These are phyloP conservation scores for Clistopyga incitator DNA, from an alignment of 2,888 invertebrate genomes.

Conservation along the genomic window DNA sequence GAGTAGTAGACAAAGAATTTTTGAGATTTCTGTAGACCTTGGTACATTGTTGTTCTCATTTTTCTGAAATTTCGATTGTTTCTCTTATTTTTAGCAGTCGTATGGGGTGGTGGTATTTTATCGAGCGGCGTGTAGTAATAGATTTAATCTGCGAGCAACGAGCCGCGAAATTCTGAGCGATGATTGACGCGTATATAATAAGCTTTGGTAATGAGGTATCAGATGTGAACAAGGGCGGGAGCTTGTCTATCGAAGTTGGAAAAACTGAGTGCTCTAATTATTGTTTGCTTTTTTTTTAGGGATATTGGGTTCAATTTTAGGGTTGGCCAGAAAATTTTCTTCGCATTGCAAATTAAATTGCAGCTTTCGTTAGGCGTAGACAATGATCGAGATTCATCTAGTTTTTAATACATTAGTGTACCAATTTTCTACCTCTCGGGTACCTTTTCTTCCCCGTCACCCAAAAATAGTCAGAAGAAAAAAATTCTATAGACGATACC, in stretches of 20 bases:
- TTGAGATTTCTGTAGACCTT: no score
- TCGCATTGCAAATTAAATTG: background rate
- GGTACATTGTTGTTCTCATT: no score
- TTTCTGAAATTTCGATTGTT: no score
- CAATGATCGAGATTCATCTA: background rate
- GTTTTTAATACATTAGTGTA: background rate
- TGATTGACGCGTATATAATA: slow-evolving; percentile 2
- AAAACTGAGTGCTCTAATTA: background rate
- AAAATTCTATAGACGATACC: no score
- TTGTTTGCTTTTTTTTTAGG: background rate
- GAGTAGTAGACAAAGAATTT: background rate
- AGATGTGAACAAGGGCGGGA: background rate
- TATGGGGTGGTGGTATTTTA: no score
- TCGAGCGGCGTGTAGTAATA: background rate
- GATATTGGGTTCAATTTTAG: no score
- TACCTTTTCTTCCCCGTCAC: no score
- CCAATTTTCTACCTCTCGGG: no score
- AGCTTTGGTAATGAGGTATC: slow-evolving; percentile 16
- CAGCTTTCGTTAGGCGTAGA: background rate
- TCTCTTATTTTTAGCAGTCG: no score
- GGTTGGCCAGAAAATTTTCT: background rate
- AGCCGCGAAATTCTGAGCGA: slow-evolving; percentile 21
- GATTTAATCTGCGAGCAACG: slow-evolving; percentile 36
- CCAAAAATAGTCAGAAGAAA: no score
- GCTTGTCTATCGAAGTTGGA: background rate